Percentiles rank a stretch among this genome's conserved stretches.
These are phyloP conservation scores for Labeo rohita DNA, from an alignment of 2,113 vertebrate genomes.

Conservation along the genomic window DNA sequence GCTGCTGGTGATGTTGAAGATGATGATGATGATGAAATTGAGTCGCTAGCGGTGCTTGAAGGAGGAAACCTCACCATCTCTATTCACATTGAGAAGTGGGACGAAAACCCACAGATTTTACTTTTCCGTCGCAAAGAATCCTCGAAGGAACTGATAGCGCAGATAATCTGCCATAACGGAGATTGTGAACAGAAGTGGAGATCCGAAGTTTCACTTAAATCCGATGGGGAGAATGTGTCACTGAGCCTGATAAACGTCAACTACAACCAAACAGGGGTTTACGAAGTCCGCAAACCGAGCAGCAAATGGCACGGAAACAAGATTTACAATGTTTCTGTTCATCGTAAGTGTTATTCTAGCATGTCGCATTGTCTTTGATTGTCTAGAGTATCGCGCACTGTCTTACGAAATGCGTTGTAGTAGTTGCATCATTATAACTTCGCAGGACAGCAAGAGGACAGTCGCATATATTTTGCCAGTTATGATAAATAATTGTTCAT, in stretches of 20 bases:
- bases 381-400: too few relatives aligned
- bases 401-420: not conserved
- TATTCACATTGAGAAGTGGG: not conserved
- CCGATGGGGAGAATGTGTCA: not conserved
- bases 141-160: not conserved
- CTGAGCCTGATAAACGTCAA: not conserved
- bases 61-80: not conserved
- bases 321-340: not conserved
- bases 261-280: not conserved
- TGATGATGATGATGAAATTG: not conserved
- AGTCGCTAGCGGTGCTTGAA: not conserved
- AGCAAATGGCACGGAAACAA: too few relatives aligned
- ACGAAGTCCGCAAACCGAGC: not conserved
- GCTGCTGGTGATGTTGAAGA: not conserved
- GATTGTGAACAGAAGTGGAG: not conserved
- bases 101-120: not conserved
- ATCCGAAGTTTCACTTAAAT: not conserved
- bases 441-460: not conserved
- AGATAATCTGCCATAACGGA: not conserved
- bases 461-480: not conserved
- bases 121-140: not conserved
- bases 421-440: not conserved
- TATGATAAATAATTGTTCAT: not conserved
- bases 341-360: not conserved
- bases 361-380: not conserved